Percentiles rank a stretch among this genome's conserved stretches.
These are phyloP conservation scores for Dendrolimus houi DNA, from an alignment of 2,888 invertebrate species.

Conservation along the genomic window DNA sequence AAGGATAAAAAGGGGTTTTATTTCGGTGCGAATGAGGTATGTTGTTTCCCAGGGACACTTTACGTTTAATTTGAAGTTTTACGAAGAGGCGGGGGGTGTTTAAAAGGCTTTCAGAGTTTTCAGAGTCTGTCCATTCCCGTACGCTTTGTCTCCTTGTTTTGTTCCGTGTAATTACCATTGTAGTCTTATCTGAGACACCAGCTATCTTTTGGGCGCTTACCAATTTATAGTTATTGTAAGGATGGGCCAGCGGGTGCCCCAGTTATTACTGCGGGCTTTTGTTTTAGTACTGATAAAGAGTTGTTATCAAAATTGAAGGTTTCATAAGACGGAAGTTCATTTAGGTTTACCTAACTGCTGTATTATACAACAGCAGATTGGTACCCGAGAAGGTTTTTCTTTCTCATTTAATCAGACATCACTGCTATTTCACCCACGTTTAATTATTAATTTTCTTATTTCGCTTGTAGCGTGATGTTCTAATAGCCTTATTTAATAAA, in stretches of 20 bases:
- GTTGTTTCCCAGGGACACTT: slow-evolving; percentile 29
- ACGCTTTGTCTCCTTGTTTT: slow-evolving; percentile 39
- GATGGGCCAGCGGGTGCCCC: slow-evolving; percentile 26
- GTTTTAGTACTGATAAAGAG: slow-evolving; percentile 37
- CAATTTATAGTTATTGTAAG: slow-evolving; percentile 51
- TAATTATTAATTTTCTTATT: no score
- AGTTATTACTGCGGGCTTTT: slow-evolving; percentile 33
- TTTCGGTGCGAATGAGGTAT: slow-evolving; percentile 40
- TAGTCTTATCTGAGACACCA: slow-evolving; percentile 37
- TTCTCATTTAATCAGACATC: no score
- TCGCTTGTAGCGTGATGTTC: no score
- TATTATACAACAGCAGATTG: no score
- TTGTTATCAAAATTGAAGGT: slow-evolving; percentile 23
- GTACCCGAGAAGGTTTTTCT: no score
- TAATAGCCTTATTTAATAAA: no score
- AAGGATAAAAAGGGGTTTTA: slow-evolving; percentile 46
- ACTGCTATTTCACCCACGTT: no score
- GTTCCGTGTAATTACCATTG: slow-evolving; percentile 45
- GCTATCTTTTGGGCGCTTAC: slow-evolving; percentile 32
- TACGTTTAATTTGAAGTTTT: slow-evolving; percentile 45
- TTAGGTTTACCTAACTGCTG: background rate
- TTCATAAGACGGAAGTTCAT: background rate
- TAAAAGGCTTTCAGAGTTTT: slow-evolving; percentile 41
- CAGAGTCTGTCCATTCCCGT: slow-evolving; percentile 18
- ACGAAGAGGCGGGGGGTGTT: slow-evolving; percentile 29